A percentile compares a stretch with the other conserved stretches of the same genome.
Conservation (phyloP, 2,888 invertebrate genomes). For the Cacoxenus indagator region DNA sequence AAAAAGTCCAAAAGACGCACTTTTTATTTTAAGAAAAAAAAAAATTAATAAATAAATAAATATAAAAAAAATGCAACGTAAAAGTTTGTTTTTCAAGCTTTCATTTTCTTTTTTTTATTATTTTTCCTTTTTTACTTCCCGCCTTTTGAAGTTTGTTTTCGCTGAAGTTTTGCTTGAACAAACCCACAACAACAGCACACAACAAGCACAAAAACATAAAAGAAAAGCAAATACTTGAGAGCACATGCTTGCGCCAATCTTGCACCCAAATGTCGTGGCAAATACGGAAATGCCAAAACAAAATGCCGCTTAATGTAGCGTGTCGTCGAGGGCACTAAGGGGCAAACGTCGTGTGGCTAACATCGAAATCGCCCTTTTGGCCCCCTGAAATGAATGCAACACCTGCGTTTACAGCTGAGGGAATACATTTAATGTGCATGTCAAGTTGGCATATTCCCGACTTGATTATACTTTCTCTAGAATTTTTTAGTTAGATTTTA, state of each 20-base stretch:
- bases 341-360: too few species aligned
- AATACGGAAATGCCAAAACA: slow-evolving; percentile 51
- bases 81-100: slow-evolving; percentile 3
- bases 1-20: slow-evolving; percentile 8
- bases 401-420: not conserved
- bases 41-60: not conserved
- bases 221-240: slow-evolving; percentile 6
- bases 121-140: not conserved
- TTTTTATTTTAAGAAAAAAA: not conserved
- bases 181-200: slow-evolving; percentile 30
- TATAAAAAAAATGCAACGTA: not conserved
- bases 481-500: not conserved
- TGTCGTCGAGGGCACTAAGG: slow-evolving; percentile 35
- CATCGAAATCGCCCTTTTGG: too few species aligned
- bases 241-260: not conserved
- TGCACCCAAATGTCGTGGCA: slow-evolving; percentile 35
- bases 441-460: not conserved
- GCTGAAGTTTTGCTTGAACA: slow-evolving; percentile 32
- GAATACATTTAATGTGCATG: not conserved
- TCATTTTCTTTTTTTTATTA: not conserved
- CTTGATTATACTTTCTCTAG: too few species aligned
- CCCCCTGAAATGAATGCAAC: too few species aligned
- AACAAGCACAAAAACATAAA: slow-evolving; percentile 9
- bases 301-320: slow-evolving; percentile 59
- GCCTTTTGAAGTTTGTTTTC: slow-evolving; percentile 42